Evolutionary conservation across 1,140 invertebrate genomes (phyloP).

Genomic region (Planococcus citri): DNA sequence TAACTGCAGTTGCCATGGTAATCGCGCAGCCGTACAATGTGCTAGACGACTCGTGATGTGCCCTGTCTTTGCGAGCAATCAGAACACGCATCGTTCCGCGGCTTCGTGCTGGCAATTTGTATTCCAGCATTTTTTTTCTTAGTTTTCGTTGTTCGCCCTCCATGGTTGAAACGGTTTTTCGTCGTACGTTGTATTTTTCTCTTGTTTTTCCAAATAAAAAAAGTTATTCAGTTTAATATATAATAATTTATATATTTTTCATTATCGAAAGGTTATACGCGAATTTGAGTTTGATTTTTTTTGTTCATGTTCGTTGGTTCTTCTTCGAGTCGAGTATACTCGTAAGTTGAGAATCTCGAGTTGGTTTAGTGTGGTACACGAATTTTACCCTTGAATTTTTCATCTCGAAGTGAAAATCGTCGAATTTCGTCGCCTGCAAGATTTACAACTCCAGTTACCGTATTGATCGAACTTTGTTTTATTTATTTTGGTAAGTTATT

Average conservation of each 20-base stretch:
- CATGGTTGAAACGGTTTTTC: background rate
- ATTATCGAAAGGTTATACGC: no score
- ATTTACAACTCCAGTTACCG: background rate
- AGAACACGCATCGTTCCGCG: slow-evolving; percentile 18
- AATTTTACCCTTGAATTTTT: background rate
- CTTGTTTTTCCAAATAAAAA: background rate
- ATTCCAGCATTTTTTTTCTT: slow-evolving; percentile 11
- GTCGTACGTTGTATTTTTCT: no score
- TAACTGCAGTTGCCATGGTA: slow-evolving; percentile 20
- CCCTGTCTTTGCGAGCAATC: slow-evolving; percentile 18
- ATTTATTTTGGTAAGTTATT: background rate
- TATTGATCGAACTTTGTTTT: background rate
- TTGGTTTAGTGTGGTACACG: background rate
- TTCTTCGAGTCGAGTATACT: no score
- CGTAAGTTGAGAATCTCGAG: no score
- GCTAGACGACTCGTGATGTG: slow-evolving; percentile 17
- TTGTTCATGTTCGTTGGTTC: no score
- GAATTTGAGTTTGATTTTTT: no score
- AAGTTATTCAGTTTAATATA: background rate
- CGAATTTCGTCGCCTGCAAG: background rate
- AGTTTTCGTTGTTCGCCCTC: slow-evolving; percentile 17
- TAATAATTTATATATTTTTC: no score
- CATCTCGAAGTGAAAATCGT: background rate
- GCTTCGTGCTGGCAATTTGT: slow-evolving; percentile 16
- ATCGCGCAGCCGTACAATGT: slow-evolving; percentile 9